phyloP scores from a whole-genome alignment of 2,797 vertebrate genomes.

The Chelon auratus region DNA sequence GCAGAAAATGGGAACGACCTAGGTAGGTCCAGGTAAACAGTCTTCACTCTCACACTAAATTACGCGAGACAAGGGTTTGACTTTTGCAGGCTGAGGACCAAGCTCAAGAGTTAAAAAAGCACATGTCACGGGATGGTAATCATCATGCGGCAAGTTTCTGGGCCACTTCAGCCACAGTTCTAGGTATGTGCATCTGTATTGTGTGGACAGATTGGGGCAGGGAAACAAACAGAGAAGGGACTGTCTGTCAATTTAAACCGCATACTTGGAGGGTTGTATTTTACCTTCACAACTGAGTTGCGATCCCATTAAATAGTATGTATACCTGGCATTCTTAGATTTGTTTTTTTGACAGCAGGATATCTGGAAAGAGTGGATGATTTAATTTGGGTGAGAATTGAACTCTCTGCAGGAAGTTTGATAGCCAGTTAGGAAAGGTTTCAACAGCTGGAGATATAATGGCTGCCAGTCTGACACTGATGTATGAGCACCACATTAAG shows the following conservation, averaged over 20 bases:
- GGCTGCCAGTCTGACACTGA: slow-evolving; percentile 73
- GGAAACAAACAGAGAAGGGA: neutral
- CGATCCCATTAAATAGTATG: neutral
- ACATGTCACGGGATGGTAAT: neutral
- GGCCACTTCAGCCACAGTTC: neutral
- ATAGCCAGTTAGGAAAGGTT: slow-evolving; percentile 27
- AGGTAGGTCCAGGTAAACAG: slow-evolving; percentile 19
- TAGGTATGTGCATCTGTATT: neutral
- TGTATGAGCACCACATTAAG: slow-evolving; percentile 64
- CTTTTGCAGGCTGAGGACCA: slow-evolving; percentile 19
- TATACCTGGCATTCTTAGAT: neutral
- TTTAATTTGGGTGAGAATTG: slow-evolving; percentile 12
- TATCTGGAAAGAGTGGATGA: neutral
- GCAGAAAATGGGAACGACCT: neutral
- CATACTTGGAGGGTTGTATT: neutral
- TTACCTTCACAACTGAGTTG: neutral
- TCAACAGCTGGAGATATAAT: slow-evolving; percentile 63
- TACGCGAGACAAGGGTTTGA: slow-evolving; percentile 11
- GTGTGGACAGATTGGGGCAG: neutral
- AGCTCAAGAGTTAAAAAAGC: slow-evolving; percentile 11
- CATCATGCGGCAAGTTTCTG: neutral
- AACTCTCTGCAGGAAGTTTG: slow-evolving; percentile 25
- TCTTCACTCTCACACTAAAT: neutral
- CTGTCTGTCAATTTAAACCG: too few species aligned
- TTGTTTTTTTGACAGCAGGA: neutral